These are phyloP conservation scores for Drosophila gaucha DNA, from an alignment of 2,888 invertebrate species.

Conservation along the genomic window DNA sequence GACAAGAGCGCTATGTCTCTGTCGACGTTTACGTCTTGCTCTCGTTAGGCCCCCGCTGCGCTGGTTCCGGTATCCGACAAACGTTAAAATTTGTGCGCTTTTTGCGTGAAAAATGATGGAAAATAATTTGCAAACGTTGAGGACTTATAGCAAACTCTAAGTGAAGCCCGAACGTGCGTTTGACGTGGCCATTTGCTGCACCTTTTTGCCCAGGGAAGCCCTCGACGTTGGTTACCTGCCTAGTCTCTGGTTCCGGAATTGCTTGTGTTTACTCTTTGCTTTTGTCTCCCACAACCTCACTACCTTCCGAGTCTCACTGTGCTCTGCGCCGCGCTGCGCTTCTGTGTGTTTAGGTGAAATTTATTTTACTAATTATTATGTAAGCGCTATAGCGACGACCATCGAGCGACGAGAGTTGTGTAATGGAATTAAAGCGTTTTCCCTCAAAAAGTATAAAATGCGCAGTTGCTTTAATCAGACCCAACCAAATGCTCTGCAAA, in stretches of 20 bases:
- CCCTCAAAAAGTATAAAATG: constrained; percentile 8
- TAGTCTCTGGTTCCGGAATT: constrained; percentile 5
- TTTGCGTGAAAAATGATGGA: constrained; percentile 78
- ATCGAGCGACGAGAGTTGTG: constrained; percentile 39
- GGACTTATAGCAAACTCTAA: constrained; percentile 56
- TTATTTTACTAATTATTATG: constrained; percentile 79
- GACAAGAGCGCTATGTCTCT: constrained; percentile 49
- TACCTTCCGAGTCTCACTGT: neutral
- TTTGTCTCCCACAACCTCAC: constrained; percentile 6
- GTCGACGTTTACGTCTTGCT: constrained; percentile 16
- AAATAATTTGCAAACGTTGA: constrained; percentile 68
- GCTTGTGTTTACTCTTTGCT: constrained; percentile 48
- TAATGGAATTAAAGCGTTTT: constrained; percentile 72
- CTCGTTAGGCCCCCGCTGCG: neutral
- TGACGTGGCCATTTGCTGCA: constrained; percentile 70
- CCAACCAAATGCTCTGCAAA: neutral
- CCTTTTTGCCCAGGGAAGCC: constrained; percentile 38
- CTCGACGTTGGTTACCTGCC: constrained; percentile 19
- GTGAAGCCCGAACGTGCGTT: constrained; percentile 69
- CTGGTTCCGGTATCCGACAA: constrained; percentile 16
- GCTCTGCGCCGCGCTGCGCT: neutral
- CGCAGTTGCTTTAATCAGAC: constrained; percentile 4
- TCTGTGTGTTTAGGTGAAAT: constrained; percentile 73
- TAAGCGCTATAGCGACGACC: constrained; percentile 58
- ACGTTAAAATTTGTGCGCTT: constrained; percentile 61